Evolutionary conservation across 2,888 invertebrate genomes (phyloP).

Genomic region (Dexiosoma caninum): DNA sequence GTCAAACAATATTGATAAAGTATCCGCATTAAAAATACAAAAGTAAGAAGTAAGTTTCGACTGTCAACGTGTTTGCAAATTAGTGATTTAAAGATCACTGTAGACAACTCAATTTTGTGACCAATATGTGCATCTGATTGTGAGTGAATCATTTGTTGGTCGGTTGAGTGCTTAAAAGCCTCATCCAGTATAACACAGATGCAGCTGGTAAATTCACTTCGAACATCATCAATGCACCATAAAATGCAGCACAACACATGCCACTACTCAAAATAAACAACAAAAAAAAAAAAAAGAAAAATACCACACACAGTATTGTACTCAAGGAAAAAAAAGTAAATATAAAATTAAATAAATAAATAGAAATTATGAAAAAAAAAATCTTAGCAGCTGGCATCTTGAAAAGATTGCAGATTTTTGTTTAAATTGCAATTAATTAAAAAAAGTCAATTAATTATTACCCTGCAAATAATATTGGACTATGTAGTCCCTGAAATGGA

Average conservation of each 20-base stretch:
- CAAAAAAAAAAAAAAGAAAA: no score
- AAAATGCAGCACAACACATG: conserved; percentile 48
- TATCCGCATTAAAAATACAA: no score
- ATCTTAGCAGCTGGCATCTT: background rate
- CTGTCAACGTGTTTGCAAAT: no score
- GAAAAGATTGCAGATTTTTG: background rate
- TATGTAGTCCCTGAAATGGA: no score
- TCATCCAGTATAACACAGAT: conserved; percentile 22
- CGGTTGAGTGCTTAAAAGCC: conserved; percentile 23
- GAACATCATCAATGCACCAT: conserved; percentile 44
- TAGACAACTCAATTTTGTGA: conserved; percentile 59
- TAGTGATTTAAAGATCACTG: conserved; percentile 50
- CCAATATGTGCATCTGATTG: conserved; percentile 16
- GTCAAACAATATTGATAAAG: no score
- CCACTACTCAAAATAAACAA: no score
- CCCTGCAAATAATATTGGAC: no score
- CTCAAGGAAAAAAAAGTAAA: no score
- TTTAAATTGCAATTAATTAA: no score
- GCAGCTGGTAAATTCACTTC: conserved; percentile 36
- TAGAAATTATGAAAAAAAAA: conserved; percentile 1
- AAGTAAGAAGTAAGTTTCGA: no score
- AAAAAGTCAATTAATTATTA: no score
- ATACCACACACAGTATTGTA: conserved; percentile 17
- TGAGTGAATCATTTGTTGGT: background rate
- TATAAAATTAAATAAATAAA: no score